Percentiles rank a stretch among this genome's conserved stretches.
These are phyloP conservation scores for Sebastes vulpes DNA, from an alignment of 2,797 vertebrate species.

Conservation along the genomic window DNA sequence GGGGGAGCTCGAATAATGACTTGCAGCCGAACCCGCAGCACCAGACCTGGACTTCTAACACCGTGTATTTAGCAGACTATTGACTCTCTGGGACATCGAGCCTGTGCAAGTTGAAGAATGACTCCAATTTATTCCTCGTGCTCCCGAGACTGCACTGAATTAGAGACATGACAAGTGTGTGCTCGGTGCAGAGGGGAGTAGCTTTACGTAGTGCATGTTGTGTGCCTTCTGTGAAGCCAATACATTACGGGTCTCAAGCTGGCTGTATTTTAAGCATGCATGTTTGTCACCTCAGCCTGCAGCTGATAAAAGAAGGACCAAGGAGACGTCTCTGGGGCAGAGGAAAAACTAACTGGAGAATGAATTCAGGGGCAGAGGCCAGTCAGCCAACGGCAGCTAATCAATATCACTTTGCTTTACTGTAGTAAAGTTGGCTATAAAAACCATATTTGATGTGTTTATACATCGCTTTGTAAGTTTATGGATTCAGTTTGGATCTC, in stretches of 20 bases:
- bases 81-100: conserved; percentile 60
- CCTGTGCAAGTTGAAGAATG: conserved; percentile 63
- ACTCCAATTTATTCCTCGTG: conserved; percentile 68
- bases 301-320: conserved; percentile 14
- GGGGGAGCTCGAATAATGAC: conserved; percentile 69
- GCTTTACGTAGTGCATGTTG: not conserved
- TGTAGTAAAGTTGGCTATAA: not conserved
- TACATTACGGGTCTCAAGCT: not conserved
- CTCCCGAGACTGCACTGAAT: conserved; percentile 61
- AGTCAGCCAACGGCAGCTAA: conserved; percentile 16
- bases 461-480: conserved; percentile 13
- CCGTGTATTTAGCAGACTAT: conserved; percentile 80
- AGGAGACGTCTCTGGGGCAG: not conserved
- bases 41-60: conserved; percentile 63
- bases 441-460: conserved; percentile 30
- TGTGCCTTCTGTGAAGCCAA: conserved; percentile 1
- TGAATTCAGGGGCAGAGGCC: conserved; percentile 25
- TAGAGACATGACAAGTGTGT: conserved; percentile 55
- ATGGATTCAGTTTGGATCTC: conserved; percentile 21
- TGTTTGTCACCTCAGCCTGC: conserved; percentile 23
- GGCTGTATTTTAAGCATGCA: conserved; percentile 1
- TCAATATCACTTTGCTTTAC: conserved; percentile 46
- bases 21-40: conserved; percentile 61
- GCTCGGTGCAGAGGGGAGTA: conserved; percentile 18
- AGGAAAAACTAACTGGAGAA: conserved; percentile 19